phyloP scores from a whole-genome alignment of 2,888 invertebrate species.

The Furcula furcula region DNA sequence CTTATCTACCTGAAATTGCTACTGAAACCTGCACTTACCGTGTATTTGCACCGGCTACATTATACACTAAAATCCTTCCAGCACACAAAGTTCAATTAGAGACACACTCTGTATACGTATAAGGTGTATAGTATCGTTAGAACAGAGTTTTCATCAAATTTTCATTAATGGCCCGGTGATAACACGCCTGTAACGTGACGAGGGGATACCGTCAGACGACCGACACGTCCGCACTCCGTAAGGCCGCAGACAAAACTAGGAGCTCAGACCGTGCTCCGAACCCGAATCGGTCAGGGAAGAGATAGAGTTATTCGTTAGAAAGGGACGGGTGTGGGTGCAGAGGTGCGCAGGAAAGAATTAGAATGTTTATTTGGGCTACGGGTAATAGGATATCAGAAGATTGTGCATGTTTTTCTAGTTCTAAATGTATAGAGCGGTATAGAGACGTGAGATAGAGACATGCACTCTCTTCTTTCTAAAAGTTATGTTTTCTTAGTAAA shows the following conservation, averaged over 20 bases:
- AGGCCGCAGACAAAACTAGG: constrained; percentile 70
- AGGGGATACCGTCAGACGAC: constrained; percentile 10
- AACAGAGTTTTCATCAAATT: constrained; percentile 57
- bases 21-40: constrained; percentile 58
- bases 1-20: constrained; percentile 59
- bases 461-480: constrained; percentile 18
- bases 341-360: constrained; percentile 80
- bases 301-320: constrained; percentile 41
- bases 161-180: constrained; percentile 66
- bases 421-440: too few species aligned
- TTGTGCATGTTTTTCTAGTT: constrained; percentile 61
- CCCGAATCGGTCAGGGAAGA: constrained; percentile 56
- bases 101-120: constrained; percentile 31
- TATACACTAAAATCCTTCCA: constrained; percentile 45
- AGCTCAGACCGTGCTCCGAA: constrained; percentile 45
- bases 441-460: too few species aligned
- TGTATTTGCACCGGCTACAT: constrained; percentile 43
- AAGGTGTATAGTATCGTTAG: constrained; percentile 39
- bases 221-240: constrained; percentile 47
- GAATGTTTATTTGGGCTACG: constrained; percentile 77
- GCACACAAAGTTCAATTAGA: constrained; percentile 46
- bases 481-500: constrained; percentile 5
- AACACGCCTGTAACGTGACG: constrained; percentile 57
- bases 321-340: constrained; percentile 58
- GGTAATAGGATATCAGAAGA: constrained; percentile 71